Conservation (phyloP, 2,113 vertebrate species). For the Cebus imitator region DNA sequence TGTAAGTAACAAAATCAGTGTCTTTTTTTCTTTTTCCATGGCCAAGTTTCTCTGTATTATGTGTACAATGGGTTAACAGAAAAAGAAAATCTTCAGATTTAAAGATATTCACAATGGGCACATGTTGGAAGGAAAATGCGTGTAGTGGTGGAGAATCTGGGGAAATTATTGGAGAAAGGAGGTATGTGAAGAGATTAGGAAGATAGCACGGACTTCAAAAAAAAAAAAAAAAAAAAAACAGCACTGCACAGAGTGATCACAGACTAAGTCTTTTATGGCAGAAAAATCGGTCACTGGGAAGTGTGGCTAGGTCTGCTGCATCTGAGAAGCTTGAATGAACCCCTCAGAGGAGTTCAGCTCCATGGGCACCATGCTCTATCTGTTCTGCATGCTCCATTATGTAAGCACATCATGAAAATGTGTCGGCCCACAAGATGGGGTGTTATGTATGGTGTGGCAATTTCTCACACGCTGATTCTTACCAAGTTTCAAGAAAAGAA, state of each 20-base stretch:
- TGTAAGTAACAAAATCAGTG: not conserved
- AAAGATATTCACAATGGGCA: not conserved
- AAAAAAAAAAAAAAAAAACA: no score
- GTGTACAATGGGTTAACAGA: not conserved
- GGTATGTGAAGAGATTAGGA: not conserved
- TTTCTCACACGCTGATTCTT: not conserved
- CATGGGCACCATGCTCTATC: not conserved
- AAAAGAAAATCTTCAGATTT: not conserved
- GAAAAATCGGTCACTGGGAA: not conserved
- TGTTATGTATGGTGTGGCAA: accelerated
- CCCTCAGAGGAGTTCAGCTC: no score
- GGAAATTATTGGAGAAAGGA: not conserved
- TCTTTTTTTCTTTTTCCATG: not conserved
- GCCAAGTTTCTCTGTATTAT: not conserved
- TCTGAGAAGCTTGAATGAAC: not conserved
- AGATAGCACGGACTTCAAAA: not conserved
- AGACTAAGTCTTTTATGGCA: not conserved
- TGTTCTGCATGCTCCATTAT: no score
- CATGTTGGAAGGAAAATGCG: not conserved
- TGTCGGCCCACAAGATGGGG: no score
- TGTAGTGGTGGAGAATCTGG: not conserved
- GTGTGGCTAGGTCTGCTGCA: no score
- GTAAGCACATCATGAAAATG: not conserved
- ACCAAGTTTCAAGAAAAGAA: not conserved
- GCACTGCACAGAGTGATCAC: not conserved